These are phyloP conservation scores for Rhinophrynus dorsalis DNA, from an alignment of 2,797 vertebrate genomes.

Conservation along the genomic window DNA sequence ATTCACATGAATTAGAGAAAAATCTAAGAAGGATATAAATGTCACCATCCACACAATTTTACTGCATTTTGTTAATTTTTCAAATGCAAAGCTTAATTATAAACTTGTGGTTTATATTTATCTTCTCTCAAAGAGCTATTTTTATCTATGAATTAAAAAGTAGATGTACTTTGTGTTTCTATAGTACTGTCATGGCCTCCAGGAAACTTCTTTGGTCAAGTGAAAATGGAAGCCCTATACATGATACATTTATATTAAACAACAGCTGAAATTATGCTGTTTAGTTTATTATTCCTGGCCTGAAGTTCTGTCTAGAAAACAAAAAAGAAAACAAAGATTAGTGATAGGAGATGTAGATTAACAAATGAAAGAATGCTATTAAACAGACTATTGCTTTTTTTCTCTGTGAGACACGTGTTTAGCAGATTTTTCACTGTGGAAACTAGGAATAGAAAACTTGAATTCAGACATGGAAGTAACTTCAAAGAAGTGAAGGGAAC, in stretches of 20 bases:
- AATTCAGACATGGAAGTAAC: slow-evolving; percentile 52
- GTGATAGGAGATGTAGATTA: slow-evolving; percentile 53
- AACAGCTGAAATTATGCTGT: slow-evolving; percentile 26
- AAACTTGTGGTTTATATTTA: slow-evolving; percentile 11
- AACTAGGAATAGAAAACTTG: slow-evolving; percentile 40
- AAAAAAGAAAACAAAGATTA: slow-evolving; percentile 58
- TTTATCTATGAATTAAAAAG: slow-evolving; percentile 16
- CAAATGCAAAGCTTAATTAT: no score
- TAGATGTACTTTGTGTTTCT: slow-evolving; percentile 17
- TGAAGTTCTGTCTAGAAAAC: slow-evolving; percentile 30
- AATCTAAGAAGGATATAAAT: no score
- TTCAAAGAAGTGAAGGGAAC: slow-evolving; percentile 65
- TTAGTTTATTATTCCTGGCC: slow-evolving; percentile 52
- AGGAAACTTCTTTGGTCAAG: not conserved
- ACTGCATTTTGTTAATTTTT: no score
- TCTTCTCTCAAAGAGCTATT: slow-evolving; percentile 8
- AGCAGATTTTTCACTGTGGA: slow-evolving; percentile 44
- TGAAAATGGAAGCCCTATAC: not conserved
- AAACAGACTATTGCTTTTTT: slow-evolving; percentile 34
- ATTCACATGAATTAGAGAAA: no score
- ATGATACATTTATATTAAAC: slow-evolving; percentile 29
- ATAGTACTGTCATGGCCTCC: not conserved
- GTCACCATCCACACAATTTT: no score
- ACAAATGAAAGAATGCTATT: slow-evolving; percentile 46
- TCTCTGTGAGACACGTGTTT: slow-evolving; percentile 52